Evolutionary conservation across 2,797 vertebrate genomes (phyloP).

Genomic region (Tenualosa ilisha): DNA sequence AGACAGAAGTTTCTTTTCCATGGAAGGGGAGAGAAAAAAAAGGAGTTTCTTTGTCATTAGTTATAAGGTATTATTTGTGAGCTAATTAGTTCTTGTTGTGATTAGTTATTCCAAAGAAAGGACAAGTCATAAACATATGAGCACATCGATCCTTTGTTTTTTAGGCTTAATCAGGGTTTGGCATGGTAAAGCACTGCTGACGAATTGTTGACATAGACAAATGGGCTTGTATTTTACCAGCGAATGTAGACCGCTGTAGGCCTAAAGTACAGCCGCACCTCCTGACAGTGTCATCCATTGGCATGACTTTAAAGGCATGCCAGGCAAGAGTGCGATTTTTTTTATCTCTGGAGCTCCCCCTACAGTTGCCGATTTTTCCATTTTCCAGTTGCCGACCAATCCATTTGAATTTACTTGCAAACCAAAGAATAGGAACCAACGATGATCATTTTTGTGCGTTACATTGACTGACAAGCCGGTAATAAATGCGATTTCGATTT

Average conservation of each 20-base stretch:
- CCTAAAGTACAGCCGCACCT: not conserved
- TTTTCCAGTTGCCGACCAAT: too few species aligned
- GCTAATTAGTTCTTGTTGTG: constrained; percentile 10
- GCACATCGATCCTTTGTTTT: not conserved
- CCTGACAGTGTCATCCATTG: not conserved
- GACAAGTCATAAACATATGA: not conserved
- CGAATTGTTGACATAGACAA: not conserved
- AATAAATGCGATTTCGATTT: too few species aligned
- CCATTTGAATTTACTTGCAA: too few species aligned
- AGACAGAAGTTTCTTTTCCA: not conserved
- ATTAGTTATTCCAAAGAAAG: constrained; percentile 1
- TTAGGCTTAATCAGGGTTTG: not conserved
- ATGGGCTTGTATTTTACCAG: not conserved
- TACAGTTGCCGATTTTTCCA: too few species aligned
- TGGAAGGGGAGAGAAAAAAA: constrained; percentile 25
- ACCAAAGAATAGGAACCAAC: too few species aligned
- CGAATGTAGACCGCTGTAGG: not conserved
- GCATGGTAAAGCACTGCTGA: not conserved
- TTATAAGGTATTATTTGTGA: not conserved
- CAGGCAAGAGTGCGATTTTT: too few species aligned
- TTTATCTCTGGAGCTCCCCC: too few species aligned
- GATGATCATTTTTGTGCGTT: too few species aligned
- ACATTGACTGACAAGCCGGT: too few species aligned
- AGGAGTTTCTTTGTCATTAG: constrained; percentile 50
- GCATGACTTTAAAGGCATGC: not conserved